Percentiles rank a stretch among this genome's conserved stretches.
These are phyloP conservation scores for Pegoplata infirma DNA, from an alignment of 2,888 invertebrate species.

Conservation along the genomic window DNA sequence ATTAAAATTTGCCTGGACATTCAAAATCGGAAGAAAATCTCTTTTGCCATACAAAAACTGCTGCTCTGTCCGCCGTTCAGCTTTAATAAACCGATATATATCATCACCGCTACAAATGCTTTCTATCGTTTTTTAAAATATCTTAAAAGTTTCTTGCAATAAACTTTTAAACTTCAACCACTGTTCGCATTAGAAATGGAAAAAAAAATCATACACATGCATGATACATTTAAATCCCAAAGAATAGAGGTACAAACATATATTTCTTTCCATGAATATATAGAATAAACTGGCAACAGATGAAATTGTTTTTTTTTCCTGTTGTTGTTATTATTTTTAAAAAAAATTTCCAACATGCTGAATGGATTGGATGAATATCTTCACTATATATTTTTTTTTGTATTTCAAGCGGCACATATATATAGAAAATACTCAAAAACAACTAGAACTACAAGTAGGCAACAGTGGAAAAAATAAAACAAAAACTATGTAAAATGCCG, in stretches of 20 bases:
- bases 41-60: no score
- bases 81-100: no score
- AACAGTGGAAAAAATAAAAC: conserved; percentile 27
- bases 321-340: background rate
- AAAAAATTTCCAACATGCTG: conserved; percentile 21
- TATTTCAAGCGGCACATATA: conserved; percentile 5
- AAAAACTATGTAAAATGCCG: conserved; percentile 37
- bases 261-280: conserved; percentile 20
- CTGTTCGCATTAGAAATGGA: no score
- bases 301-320: conserved; percentile 36
- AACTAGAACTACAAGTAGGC: conserved; percentile 35
- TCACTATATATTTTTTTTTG: conserved; percentile 15
- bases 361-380: conserved; percentile 41
- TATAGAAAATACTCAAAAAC: conserved; percentile 9
- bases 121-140: no score
- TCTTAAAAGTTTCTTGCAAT: no score
- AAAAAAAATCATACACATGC: background rate
- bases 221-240: background rate
- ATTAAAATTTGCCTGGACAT: no score
- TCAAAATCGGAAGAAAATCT: no score
- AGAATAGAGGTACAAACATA: conserved; percentile 18
- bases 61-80: no score
- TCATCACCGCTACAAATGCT: no score
- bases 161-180: no score
- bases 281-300: conserved; percentile 43